Percentiles rank a stretch among this genome's conserved stretches.
Conservation (phyloP, 1,140 invertebrate species). For the Drosophila lacteicornis region DNA sequence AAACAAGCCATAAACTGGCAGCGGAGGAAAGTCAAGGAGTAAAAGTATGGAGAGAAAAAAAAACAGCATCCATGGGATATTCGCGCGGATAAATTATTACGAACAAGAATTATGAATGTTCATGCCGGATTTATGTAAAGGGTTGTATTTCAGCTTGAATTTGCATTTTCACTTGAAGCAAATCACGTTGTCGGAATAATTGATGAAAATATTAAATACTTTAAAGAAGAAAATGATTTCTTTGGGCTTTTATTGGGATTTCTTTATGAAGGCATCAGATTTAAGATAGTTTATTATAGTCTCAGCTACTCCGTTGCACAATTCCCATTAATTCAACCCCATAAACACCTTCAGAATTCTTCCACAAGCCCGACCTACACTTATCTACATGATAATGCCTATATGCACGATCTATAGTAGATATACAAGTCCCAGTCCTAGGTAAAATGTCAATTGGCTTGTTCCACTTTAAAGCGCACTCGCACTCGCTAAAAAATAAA, state of each 20-base stretch:
- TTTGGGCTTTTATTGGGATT: not conserved
- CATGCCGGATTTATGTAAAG: constrained; percentile 18
- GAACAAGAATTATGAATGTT: constrained; percentile 30
- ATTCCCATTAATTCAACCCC: not conserved
- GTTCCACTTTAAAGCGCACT: constrained; percentile 58
- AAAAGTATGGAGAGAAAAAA: constrained; percentile 26
- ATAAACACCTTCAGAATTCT: not conserved
- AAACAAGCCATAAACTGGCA: constrained; percentile 53
- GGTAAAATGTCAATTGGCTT: constrained; percentile 72
- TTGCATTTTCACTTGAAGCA: not conserved
- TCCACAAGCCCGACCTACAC: not conserved
- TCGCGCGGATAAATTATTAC: constrained; percentile 19
- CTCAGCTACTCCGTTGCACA: not conserved
- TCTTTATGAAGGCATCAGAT: no score
- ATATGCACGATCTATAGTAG: constrained; percentile 5
- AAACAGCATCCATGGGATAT: constrained; percentile 29
- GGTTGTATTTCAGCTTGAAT: not conserved
- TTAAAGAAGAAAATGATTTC: no score
- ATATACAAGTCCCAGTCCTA: constrained; percentile 29
- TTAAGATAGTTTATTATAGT: not conserved
- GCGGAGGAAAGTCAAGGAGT: constrained; percentile 29
- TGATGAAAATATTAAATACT: not conserved
- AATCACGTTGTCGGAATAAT: not conserved
- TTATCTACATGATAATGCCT: constrained; percentile 2
- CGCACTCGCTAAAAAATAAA: constrained; percentile 30